A percentile compares a stretch with the other conserved stretches of the same genome.
These are phyloP conservation scores for Sebastes variabilis DNA, from an alignment of 2,797 vertebrate genomes.

Conservation along the genomic window DNA sequence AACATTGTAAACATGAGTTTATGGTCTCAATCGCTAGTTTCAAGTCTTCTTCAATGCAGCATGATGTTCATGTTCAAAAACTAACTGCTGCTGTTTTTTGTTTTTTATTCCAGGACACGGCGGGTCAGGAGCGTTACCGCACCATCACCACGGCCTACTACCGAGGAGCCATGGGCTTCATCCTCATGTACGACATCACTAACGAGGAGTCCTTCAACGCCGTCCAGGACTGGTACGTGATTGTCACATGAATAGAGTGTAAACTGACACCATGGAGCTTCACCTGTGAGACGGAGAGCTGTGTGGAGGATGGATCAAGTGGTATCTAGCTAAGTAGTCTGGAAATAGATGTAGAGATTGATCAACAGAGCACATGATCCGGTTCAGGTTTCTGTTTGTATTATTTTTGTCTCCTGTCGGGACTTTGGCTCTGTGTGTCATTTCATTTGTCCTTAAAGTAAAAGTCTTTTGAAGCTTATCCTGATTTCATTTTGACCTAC, in stretches of 20 bases:
- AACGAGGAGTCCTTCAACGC: slow-evolving; percentile 97
- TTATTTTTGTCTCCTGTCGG: neutral
- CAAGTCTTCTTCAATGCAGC: no score
- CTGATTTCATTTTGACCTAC: neutral
- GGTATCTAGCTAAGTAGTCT: slow-evolving; percentile 6
- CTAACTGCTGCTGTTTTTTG: neutral
- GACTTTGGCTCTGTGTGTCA: neutral
- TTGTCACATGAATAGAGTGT: neutral
- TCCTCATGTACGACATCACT: slow-evolving; percentile 99
- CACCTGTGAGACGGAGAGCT: neutral
- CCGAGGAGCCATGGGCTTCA: slow-evolving; percentile 97
- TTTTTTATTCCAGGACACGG: slow-evolving; percentile 86
- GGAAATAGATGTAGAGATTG: slow-evolving; percentile 35
- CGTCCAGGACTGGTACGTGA: slow-evolving; percentile 94
- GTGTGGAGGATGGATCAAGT: neutral
- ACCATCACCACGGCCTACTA: slow-evolving; percentile 99
- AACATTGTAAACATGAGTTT: no score
- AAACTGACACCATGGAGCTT: neutral
- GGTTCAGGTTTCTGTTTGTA: slow-evolving; percentile 34
- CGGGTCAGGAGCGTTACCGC: slow-evolving; percentile 94
- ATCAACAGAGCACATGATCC: neutral
- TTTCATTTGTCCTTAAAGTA: neutral
- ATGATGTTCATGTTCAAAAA: neutral
- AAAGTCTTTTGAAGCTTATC: neutral
- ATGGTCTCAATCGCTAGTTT: no score